These are phyloP conservation scores for Diachasmimorpha longicaudata DNA, from an alignment of 1,140 invertebrate genomes.

Conservation along the genomic window DNA sequence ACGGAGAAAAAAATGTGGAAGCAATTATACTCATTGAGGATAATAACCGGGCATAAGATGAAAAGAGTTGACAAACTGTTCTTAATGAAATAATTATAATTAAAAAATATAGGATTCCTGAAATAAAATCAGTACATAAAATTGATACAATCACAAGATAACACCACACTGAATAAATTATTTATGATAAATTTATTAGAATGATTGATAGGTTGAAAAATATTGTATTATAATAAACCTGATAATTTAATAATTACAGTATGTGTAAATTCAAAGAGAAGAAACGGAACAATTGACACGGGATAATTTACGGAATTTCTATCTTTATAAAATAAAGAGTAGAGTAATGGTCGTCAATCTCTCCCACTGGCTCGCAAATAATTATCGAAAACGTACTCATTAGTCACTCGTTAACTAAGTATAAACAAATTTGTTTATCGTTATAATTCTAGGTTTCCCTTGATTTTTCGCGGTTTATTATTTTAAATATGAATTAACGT, in stretches of 20 bases:
- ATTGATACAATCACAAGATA: neutral
- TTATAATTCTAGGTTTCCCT: conserved; percentile 28
- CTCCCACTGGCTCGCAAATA: neutral
- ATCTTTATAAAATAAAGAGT: neutral
- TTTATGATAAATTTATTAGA: neutral
- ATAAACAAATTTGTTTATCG: conserved; percentile 27
- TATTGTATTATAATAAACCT: neutral
- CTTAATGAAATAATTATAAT: too few relatives aligned
- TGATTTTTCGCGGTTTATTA: conserved; percentile 27
- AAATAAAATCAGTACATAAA: neutral
- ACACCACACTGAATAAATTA: too few relatives aligned
- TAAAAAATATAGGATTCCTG: too few relatives aligned
- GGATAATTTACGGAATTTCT: neutral
- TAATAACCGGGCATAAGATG: too few relatives aligned
- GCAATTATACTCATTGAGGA: too few relatives aligned
- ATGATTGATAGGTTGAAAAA: conserved; percentile 17
- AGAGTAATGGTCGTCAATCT: conserved; percentile 10
- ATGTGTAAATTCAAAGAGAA: conserved; percentile 33
- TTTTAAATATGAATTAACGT: conserved; percentile 39
- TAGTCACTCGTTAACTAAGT: conserved; percentile 9
- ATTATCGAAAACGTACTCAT: neutral
- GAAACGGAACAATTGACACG: conserved; percentile 24
- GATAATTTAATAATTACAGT: conserved; percentile 28
- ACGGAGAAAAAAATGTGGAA: too few relatives aligned
- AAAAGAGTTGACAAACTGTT: too few relatives aligned